Evolutionary conservation across 2,113 vertebrate species (phyloP).

Genomic region (Paralichthys olivaceus): DNA sequence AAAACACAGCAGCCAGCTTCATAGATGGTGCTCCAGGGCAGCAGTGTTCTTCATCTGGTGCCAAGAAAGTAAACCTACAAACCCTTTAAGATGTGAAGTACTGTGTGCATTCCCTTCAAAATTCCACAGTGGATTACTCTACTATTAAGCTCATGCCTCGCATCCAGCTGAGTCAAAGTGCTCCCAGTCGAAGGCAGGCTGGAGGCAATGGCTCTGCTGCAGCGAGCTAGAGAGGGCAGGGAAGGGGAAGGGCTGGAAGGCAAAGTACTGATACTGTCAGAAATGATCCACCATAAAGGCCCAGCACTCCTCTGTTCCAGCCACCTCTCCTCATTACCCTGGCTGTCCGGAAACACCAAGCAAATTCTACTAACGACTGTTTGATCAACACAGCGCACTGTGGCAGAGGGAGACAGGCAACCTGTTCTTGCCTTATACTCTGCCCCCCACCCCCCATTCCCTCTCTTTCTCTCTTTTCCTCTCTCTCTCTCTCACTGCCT

Average conservation of each 20-base stretch:
- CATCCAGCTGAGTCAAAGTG: conserved; percentile 61
- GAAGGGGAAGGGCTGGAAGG: conserved; percentile 51
- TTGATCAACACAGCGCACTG: conserved; percentile 65
- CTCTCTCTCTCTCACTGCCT: not conserved
- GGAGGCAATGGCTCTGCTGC: conserved; percentile 51
- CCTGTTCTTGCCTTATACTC: conserved; percentile 53
- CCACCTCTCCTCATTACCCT: conserved; percentile 66
- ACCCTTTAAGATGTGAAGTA: conserved; percentile 59
- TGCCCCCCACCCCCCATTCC: not conserved
- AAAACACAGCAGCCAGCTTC: conserved; percentile 38
- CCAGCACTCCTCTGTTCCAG: conserved; percentile 46
- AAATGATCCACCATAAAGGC: conserved; percentile 60
- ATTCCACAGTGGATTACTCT: conserved; percentile 59
- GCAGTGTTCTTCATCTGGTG: conserved; percentile 47
- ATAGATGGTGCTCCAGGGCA: conserved; percentile 39
- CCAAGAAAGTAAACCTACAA: conserved; percentile 65
- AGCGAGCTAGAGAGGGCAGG: conserved; percentile 35
- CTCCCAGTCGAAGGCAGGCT: conserved; percentile 55
- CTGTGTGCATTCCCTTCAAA: conserved; percentile 43
- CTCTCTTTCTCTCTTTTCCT: conserved; percentile 6
- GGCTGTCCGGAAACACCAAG: conserved; percentile 54
- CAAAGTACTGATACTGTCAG: conserved; percentile 58
- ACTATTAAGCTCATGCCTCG: conserved; percentile 64
- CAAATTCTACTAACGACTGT: conserved; percentile 69
- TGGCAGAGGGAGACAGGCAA: conserved; percentile 56